phyloP scores from a whole-genome alignment of 2,113 vertebrate genomes.

The Saimiri boliviensis region DNA sequence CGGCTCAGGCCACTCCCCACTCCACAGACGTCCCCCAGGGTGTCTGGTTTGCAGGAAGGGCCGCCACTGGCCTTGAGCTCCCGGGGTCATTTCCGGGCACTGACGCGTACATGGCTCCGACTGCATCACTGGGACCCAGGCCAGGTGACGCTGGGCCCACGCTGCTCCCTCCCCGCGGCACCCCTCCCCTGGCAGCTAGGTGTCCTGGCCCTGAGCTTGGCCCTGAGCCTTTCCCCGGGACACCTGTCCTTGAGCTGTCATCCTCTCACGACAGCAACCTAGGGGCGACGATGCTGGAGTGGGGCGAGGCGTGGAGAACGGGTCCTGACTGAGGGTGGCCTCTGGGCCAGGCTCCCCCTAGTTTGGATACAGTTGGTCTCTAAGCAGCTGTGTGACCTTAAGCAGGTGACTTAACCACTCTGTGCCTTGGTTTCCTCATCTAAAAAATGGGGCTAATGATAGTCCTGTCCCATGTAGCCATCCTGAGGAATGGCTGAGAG shows the following conservation, averaged over 20 bases:
- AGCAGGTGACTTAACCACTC: neutral
- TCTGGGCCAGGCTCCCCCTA: neutral
- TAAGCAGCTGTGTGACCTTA: neutral
- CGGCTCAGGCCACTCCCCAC: accelerated
- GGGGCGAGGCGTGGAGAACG: neutral
- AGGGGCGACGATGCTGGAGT: neutral
- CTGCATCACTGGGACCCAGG: accelerated
- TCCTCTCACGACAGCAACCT: neutral
- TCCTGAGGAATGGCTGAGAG: neutral
- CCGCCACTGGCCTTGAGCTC: accelerated
- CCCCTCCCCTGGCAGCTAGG: accelerated
- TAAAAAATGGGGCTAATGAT: neutral
- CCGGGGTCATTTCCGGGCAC: neutral
- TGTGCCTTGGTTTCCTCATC: neutral
- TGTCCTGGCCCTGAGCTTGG: neutral
- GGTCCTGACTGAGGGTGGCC: accelerated
- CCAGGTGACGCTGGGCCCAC: neutral
- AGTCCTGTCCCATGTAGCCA: accelerated
- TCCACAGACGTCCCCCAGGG: accelerated
- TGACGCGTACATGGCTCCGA: neutral
- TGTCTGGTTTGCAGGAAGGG: neutral
- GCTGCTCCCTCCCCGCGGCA: accelerated
- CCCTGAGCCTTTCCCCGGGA: accelerated
- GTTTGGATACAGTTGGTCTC: neutral
- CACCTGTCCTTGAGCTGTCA: neutral